A percentile compares a stretch with the other conserved stretches of the same genome.
phyloP scores from a whole-genome alignment of 2,888 invertebrate species.

The Eulithis prunata region DNA sequence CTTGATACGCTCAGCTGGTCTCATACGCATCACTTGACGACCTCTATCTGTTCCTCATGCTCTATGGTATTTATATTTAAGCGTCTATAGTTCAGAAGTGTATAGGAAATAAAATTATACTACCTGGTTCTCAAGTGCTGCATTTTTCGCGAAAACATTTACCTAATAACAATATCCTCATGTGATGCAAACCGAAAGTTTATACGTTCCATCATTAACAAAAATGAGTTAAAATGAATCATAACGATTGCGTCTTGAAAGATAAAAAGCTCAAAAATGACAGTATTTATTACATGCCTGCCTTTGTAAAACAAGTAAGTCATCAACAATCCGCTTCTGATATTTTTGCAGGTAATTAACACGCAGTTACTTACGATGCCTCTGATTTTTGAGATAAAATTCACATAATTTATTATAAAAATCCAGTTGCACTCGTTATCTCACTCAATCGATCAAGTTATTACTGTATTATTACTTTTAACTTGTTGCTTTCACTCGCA shows the following conservation, averaged over 20 bases:
- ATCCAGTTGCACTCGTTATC: conserved; percentile 31
- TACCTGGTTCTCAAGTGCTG: too few species aligned
- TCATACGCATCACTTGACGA: conserved; percentile 35
- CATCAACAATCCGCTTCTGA: conserved; percentile 6
- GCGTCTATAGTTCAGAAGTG: background rate
- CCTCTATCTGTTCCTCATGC: conserved; percentile 27
- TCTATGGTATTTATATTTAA: conserved; percentile 9
- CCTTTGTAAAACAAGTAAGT: background rate
- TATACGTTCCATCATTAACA: background rate
- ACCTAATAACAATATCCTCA: too few species aligned
- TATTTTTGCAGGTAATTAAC: conserved; percentile 21
- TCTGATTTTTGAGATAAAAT: conserved; percentile 27
- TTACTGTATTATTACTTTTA: conserved; percentile 38
- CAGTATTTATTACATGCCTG: background rate
- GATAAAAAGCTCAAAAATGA: background rate
- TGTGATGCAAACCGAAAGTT: background rate
- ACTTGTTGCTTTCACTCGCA: conserved; percentile 27
- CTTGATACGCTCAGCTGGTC: conserved; percentile 37
- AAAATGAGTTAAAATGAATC: background rate
- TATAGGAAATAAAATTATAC: conserved; percentile 5
- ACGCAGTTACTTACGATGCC: conserved; percentile 13
- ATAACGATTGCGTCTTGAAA: background rate
- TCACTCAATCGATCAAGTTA: conserved; percentile 40
- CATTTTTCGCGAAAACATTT: too few species aligned
- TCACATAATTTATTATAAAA: conserved; percentile 30